These are phyloP conservation scores for Nomada fucata DNA, from an alignment of 2,888 invertebrate genomes.

Conservation along the genomic window DNA sequence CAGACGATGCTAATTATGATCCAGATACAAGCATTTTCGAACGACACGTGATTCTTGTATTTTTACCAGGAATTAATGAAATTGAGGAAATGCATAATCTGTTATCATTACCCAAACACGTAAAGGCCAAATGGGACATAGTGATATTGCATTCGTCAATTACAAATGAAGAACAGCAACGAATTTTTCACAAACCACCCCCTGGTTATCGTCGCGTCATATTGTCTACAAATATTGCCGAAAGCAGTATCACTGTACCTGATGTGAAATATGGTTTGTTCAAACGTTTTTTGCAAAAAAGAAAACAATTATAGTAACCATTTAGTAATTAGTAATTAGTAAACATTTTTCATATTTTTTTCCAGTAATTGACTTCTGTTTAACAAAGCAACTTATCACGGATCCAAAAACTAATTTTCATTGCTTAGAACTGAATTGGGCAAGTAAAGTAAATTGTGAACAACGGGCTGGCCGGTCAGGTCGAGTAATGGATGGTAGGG, in stretches of 20 bases:
- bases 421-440: conserved; percentile 92
- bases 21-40: conserved; percentile 78
- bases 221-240: conserved; percentile 95
- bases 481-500: conserved; percentile 92
- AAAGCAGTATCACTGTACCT: conserved; percentile 95
- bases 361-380: conserved; percentile 96
- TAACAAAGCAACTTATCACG: conserved; percentile 92
- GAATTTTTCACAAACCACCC: conserved; percentile 87
- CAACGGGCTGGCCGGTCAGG: conserved; percentile 97
- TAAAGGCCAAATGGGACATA: conserved; percentile 85
- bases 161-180: conserved; percentile 90
- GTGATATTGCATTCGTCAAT: conserved; percentile 90
- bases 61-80: conserved; percentile 94
- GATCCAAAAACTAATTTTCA: conserved; percentile 92
- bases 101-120: conserved; percentile 50
- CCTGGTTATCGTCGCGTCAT: conserved; percentile 91
- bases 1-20: conserved; percentile 79
- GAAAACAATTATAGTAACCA: neutral
- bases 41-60: conserved; percentile 91
- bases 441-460: conserved; percentile 94
- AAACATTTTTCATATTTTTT: conserved; percentile 62
- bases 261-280: conserved; percentile 91
- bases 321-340: too few species aligned
- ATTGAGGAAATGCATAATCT: conserved; percentile 89
- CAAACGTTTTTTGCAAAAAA: neutral